phyloP scores from a whole-genome alignment of 1,140 invertebrate genomes.

The Pseudachorutes palmiensis region DNA sequence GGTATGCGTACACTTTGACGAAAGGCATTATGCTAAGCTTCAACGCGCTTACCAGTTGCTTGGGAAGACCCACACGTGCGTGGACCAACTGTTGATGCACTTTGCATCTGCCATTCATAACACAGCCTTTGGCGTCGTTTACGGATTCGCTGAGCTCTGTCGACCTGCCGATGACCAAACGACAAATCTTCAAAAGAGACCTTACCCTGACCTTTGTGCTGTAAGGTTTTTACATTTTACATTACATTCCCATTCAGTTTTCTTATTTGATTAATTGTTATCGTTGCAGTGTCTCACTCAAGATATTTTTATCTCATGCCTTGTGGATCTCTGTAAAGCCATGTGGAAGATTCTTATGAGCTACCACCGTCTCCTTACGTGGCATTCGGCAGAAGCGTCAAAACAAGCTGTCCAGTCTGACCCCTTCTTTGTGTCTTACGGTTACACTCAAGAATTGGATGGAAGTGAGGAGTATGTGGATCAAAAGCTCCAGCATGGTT shows the following conservation, averaged over 20 bases:
- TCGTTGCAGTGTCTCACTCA: slow-evolving; percentile 55
- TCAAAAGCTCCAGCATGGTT: slow-evolving; percentile 80
- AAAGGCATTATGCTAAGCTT: slow-evolving; percentile 62
- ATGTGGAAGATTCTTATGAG: slow-evolving; percentile 72
- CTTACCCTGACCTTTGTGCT: slow-evolving; percentile 69
- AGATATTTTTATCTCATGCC: slow-evolving; percentile 69
- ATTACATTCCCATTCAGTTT: background rate
- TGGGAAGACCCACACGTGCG: slow-evolving; percentile 78
- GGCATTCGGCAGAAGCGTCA: slow-evolving; percentile 52
- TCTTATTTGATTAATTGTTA: slow-evolving; percentile 19
- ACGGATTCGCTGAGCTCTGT: slow-evolving; percentile 58
- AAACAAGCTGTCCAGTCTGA: slow-evolving; percentile 8
- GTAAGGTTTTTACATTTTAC: slow-evolving; percentile 39
- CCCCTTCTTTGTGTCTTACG: background rate
- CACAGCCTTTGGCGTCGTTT: slow-evolving; percentile 67
- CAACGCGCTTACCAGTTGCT: slow-evolving; percentile 75
- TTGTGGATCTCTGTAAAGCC: slow-evolving; percentile 70
- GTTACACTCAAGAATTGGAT: slow-evolving; percentile 15
- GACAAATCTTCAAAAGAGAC: slow-evolving; percentile 55
- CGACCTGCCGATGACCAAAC: slow-evolving; percentile 47
- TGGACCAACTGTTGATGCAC: slow-evolving; percentile 92
- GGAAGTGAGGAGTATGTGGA: slow-evolving; percentile 57
- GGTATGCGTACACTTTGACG: slow-evolving; percentile 64
- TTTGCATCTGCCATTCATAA: slow-evolving; percentile 89
- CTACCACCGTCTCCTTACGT: slow-evolving; percentile 69